Evolutionary conservation across 2,113 vertebrate genomes (phyloP).

Genomic region (Pterophyllum scalare): DNA sequence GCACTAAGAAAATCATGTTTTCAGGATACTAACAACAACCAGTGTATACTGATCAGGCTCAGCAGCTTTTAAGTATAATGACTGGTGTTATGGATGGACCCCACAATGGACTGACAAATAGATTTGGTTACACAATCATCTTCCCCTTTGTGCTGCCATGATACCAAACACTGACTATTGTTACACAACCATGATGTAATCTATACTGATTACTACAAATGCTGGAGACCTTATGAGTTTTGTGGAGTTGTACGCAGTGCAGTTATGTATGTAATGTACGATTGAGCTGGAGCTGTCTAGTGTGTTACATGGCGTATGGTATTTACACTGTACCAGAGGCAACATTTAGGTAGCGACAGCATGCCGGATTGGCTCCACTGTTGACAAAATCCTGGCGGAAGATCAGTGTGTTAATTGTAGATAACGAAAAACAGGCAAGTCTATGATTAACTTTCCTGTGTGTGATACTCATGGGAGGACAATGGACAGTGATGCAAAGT

Average conservation of each 20-base stretch:
- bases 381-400: not conserved
- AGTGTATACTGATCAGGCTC: not conserved
- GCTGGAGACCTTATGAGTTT: not conserved
- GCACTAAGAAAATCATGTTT: not conserved
- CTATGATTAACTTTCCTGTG: not conserved
- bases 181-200: slow-evolving; percentile 32
- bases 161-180: not conserved
- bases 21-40: not conserved
- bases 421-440: not conserved
- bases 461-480: not conserved
- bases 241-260: not conserved
- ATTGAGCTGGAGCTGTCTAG: not conserved
- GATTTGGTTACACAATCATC: not conserved
- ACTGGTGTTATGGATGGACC: not conserved
- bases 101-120: not conserved
- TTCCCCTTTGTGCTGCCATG: not conserved
- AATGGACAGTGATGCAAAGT: not conserved
- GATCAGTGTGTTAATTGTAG: not conserved
- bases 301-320: not conserved
- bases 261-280: slow-evolving; percentile 7
- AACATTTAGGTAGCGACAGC: not conserved
- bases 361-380: not conserved
- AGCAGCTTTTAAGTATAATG: not conserved
- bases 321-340: not conserved
- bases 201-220: not conserved